Evolutionary conservation across 1,140 invertebrate species (phyloP), one percentile per base, ranked within the genome.

Genomic region (Philotrypesis tridentata): DNA sequence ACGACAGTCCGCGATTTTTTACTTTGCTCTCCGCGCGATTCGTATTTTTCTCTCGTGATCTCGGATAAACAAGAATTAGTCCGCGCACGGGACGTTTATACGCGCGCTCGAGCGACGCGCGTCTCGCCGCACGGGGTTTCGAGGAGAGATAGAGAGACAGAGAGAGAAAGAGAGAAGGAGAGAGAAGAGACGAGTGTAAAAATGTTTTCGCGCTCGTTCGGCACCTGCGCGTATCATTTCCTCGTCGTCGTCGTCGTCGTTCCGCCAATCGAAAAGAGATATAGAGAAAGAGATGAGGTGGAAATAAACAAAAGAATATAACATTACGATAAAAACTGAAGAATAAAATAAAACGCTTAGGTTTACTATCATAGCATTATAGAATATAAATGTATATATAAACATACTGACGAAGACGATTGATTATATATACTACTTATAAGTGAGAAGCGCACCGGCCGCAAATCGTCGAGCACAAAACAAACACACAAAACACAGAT

Each of bases 271-370:
- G n/a, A n/a, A n/a, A n/a, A n/a, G n/a, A n/a, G n/a, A n/a, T n/a
- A n/a, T n/a, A n/a, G n/a, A n/a, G n/a, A n/a, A n/a, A n/a, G n/a
- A n/a, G n/a, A n/a, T n/a, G n/a, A n/a, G n/a, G n/a, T n/a, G n/a
- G n/a, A n/a, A n/a, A 81, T 72, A 72, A 79, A 79, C 40, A 43
- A 55, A 8, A 72, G 11, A 60, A 60, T 27, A 71, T 17, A 48
- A 17, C 1, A 67, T 29, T 33, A 31, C n/a, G 2, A 70, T 33
- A 70, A 25, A 72, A 80, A 4, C 63, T 25, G 25, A 33, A 75
- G 55, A 61, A 75, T 9, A 75, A 75, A 75, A 2, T 25, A 14
- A 72, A 72, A 60, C 61, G 23, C 61, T 65, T 65, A 65, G 61
- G 21, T 21, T n/a, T 55, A 55, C 43, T 5, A 21, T 48, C 5